phyloP scores from a whole-genome alignment of 1,140 invertebrate genomes.

The Pemphigus obesinymphae region DNA sequence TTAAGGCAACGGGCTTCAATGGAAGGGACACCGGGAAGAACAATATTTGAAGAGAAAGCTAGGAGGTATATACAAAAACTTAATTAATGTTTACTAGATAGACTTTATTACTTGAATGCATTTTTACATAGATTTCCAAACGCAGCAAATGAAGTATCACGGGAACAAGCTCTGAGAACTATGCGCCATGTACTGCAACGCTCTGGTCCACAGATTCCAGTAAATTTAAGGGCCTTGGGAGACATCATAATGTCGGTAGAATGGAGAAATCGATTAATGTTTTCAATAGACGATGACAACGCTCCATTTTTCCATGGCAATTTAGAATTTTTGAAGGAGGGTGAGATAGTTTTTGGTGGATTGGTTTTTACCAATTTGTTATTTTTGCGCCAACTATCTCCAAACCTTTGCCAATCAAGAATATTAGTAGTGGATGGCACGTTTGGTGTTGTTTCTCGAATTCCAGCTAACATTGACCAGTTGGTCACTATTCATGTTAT shows the following conservation, averaged over 20 bases:
- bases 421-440: no score
- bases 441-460: no score
- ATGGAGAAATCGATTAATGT: not conserved
- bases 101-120: not conserved
- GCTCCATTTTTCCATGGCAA: no score
- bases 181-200: not conserved
- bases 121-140: conserved; percentile 6
- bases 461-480: no score
- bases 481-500: not conserved
- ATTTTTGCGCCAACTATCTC: no score
- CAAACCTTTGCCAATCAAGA: no score
- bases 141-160: not conserved
- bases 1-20: no score
- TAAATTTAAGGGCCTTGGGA: not conserved
- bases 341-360: no score
- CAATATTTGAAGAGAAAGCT: no score
- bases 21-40: no score
- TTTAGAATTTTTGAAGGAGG: no score
- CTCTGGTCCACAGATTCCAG: not conserved
- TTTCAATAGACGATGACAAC: not conserved
- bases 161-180: not conserved
- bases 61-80: not conserved
- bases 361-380: no score
- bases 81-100: not conserved
- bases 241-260: not conserved